Conservation (phyloP, 2,888 invertebrate species). For the Strigamia maritima region DNA sequence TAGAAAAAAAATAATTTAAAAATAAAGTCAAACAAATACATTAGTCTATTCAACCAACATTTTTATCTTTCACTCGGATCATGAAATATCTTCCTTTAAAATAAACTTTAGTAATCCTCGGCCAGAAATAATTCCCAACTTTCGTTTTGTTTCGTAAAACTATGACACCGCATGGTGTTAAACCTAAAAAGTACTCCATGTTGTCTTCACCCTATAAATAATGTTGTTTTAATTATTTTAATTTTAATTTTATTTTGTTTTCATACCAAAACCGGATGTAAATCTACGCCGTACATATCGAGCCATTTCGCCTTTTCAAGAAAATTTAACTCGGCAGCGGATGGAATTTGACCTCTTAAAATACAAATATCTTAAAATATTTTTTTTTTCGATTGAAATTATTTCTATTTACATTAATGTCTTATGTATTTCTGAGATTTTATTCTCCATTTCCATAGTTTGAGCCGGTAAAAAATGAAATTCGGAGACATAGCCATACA, state of each 20-base stretch:
- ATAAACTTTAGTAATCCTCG: slow-evolving; percentile 91
- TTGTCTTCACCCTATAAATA: slow-evolving; percentile 83
- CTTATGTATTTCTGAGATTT: slow-evolving; percentile 84
- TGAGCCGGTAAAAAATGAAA: slow-evolving; percentile 90
- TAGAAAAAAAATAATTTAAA: slow-evolving; percentile 53
- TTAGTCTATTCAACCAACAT: slow-evolving; percentile 64
- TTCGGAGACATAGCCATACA: slow-evolving; percentile 86
- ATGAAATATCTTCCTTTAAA: slow-evolving; percentile 96
- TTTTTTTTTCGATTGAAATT: not conserved
- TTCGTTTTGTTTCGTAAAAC: slow-evolving; percentile 91
- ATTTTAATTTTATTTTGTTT: not conserved
- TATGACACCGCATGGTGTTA: slow-evolving; percentile 96
- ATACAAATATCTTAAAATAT: not conserved
- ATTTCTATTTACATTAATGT: slow-evolving; percentile 69
- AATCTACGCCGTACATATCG: slow-evolving; percentile 96
- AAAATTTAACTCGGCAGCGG: slow-evolving; percentile 89
- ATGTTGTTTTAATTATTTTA: not conserved
- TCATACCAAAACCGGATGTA: slow-evolving; percentile 89
- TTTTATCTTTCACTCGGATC: slow-evolving; percentile 92
- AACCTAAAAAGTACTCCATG: slow-evolving; percentile 90
- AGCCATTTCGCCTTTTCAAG: slow-evolving; percentile 97
- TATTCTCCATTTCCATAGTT: slow-evolving; percentile 80
- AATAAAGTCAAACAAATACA: slow-evolving; percentile 27
- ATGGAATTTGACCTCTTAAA: slow-evolving; percentile 78
- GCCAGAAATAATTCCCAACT: slow-evolving; percentile 96